A percentile compares a stretch with the other conserved stretches of the same genome.
Evolutionary conservation across 2,113 vertebrate species (phyloP).

Genomic region (Synodontis membranacea): DNA sequence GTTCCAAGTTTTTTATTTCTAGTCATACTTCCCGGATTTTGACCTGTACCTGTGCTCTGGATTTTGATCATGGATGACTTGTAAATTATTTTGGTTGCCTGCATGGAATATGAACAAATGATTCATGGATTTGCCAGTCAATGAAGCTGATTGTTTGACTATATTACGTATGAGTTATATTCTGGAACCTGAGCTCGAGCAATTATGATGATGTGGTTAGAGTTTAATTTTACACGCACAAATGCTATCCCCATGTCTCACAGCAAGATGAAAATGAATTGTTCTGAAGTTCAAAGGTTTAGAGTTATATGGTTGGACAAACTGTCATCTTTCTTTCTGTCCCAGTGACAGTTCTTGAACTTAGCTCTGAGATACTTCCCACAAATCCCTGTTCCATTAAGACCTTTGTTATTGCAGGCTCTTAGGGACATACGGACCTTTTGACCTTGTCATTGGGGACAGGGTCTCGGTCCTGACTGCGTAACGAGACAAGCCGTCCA

Average conservation of each 20-base stretch:
- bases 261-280: too few relatives aligned
- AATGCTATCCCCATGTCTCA: not conserved
- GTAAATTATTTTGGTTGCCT: not conserved
- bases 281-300: not conserved
- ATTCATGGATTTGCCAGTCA: not conserved
- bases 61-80: not conserved
- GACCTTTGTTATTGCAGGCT: not conserved
- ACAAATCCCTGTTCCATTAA: not conserved
- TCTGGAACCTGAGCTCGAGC: not conserved
- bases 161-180: not conserved
- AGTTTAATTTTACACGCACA: not conserved
- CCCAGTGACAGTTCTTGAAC: not conserved
- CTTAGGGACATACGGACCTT: not conserved
- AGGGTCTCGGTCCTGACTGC: not conserved
- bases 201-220: not conserved
- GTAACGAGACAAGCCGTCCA: not conserved
- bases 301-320: not conserved
- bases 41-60: not conserved
- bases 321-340: not conserved
- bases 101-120: not conserved
- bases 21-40: not conserved
- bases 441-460: constrained; percentile 10
- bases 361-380: not conserved
- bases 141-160: not conserved
- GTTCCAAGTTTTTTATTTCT: not conserved